These are phyloP conservation scores for Drosophila hamatofila DNA, from an alignment of 2,888 invertebrate species.

Conservation along the genomic window DNA sequence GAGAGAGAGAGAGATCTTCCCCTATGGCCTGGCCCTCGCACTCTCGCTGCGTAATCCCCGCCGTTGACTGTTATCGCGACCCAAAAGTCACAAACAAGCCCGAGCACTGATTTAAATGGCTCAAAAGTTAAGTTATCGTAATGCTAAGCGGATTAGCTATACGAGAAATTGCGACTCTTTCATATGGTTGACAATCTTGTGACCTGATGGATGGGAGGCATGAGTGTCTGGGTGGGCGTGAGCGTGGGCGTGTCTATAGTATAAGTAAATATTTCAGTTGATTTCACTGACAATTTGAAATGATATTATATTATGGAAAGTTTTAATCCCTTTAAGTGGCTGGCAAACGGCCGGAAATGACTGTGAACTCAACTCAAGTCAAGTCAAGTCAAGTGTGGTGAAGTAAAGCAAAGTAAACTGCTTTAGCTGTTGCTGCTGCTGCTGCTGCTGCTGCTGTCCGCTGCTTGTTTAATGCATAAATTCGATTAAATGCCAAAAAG, in stretches of 20 bases:
- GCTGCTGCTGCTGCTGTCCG: conserved; percentile 31
- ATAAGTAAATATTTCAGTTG: conserved; percentile 66
- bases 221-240: too few relatives aligned
- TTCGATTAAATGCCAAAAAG: conserved; percentile 81
- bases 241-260: not conserved
- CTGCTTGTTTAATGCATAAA: conserved; percentile 77
- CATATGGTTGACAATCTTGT: conserved; percentile 47
- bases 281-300: conserved; percentile 77
- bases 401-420: conserved; percentile 29
- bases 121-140: conserved; percentile 81
- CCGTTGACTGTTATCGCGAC: conserved; percentile 45
- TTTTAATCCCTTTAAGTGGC: conserved; percentile 81
- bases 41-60: not conserved
- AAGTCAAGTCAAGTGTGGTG: conserved; percentile 28
- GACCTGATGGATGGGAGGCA: not conserved
- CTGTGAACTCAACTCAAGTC: conserved; percentile 25
- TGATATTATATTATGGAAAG: conserved; percentile 74
- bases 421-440: not conserved
- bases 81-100: conserved; percentile 59
- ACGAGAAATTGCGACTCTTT: conserved; percentile 18
- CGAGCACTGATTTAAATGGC: conserved; percentile 78
- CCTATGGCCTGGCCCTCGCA: not conserved
- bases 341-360: conserved; percentile 59
- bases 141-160: conserved; percentile 73
- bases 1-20: not conserved